These are phyloP conservation scores for Illadopsis cleaveri DNA, from an alignment of 2,113 vertebrate species.

Conservation along the genomic window DNA sequence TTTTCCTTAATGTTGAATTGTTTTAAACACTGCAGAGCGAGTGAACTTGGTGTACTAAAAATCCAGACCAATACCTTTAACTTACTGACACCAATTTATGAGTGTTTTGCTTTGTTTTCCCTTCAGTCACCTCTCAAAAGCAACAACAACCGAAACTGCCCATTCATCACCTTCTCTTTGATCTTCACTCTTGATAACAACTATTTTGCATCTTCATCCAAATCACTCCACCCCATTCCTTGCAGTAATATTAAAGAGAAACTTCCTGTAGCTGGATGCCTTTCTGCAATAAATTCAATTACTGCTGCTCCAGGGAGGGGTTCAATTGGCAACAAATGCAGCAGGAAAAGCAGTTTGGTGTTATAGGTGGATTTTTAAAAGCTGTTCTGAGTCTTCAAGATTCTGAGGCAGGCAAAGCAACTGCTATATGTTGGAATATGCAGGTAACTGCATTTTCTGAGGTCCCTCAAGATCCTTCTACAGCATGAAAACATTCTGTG, in stretches of 20 bases:
- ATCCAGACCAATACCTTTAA: not conserved
- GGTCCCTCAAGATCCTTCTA: not conserved
- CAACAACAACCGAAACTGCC: not conserved
- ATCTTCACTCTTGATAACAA: slow-evolving; percentile 2
- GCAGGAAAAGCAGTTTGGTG: not conserved
- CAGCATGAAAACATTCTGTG: not conserved
- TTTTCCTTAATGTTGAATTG: not conserved
- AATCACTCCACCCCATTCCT: slow-evolving; percentile 53
- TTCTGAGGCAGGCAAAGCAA: not conserved
- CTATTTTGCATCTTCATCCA: not conserved
- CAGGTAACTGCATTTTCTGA: not conserved
- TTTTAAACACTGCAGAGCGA: not conserved
- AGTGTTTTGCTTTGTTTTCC: not conserved
- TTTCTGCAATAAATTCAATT: slow-evolving; percentile 4
- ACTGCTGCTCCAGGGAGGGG: not conserved
- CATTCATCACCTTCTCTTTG: slow-evolving; percentile 39
- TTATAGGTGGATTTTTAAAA: not conserved
- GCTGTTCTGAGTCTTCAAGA: not conserved
- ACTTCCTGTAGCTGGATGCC: slow-evolving; percentile 12
- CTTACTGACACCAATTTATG: not conserved
- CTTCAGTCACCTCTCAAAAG: slow-evolving; percentile 36
- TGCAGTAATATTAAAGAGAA: slow-evolving; percentile 12
- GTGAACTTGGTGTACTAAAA: not conserved
- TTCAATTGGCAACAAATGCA: not conserved
- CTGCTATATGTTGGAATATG: not conserved